phyloP scores from a whole-genome alignment of 2,888 invertebrate species.

The Magallana nippona region DNA sequence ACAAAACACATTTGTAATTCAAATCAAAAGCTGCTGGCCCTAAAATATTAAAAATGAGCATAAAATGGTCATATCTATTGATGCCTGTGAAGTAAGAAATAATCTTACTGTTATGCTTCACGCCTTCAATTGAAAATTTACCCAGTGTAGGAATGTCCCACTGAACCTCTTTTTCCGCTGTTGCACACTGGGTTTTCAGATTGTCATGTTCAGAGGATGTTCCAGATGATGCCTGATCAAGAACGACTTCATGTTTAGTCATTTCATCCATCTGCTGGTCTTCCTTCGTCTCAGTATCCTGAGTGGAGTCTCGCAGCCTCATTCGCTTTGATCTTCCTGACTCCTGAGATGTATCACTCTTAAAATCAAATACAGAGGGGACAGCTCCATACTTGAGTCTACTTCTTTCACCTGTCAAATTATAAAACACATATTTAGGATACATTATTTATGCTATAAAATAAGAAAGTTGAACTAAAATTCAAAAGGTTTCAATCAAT shows the following conservation, averaged over 20 bases:
- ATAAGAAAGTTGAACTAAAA: not conserved
- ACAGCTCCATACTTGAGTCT: not conserved
- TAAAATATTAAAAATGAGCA: constrained; percentile 42
- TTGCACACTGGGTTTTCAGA: not conserved
- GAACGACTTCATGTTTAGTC: constrained; percentile 3
- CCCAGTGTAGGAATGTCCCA: not conserved
- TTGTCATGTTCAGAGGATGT: not conserved
- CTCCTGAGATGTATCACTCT: not conserved
- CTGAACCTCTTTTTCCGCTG: not conserved
- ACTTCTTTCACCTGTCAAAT: not conserved
- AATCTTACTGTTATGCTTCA: constrained; percentile 29
- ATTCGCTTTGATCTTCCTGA: not conserved
- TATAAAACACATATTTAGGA: not conserved
- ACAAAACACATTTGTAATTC: constrained; percentile 24
- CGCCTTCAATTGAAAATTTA: constrained; percentile 34
- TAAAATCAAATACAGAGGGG: not conserved
- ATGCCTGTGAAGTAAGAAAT: constrained; percentile 48
- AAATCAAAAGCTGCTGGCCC: constrained; percentile 40
- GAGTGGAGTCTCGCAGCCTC: not conserved
- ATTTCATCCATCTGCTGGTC: constrained; percentile 1
- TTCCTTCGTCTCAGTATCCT: not conserved
- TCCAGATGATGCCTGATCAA: not conserved
- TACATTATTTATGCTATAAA: too few species aligned
- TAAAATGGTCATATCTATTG: constrained; percentile 41
- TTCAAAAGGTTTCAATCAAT: constrained; percentile 6